Evolutionary conservation across 2,888 invertebrate species (phyloP), one percentile per base, ranked within the genome.

Genomic region (Sphaerophoria rueppellii): DNA sequence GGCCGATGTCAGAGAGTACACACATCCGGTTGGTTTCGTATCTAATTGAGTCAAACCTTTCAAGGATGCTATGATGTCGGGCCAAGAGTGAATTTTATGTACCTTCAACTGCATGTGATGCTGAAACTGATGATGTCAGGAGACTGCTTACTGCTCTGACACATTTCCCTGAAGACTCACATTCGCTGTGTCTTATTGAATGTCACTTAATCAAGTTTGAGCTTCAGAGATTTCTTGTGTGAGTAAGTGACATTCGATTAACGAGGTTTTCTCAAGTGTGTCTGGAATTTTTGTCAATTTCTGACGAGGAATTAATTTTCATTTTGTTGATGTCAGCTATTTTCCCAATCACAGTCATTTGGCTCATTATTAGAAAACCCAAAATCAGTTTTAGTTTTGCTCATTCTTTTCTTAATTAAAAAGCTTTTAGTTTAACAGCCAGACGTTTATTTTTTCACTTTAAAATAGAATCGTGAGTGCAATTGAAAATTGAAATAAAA

Each of bases 21-120:
- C 58, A 67, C 71, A 70, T 9, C 70, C 72, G 61, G 57, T 77
- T 70, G 50, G 70, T 57, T 57, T 58, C 63, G 48, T 46, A 60
- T 58, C 65, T 78, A 82, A 82, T 78, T 82, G 79, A 78, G 46
- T 74, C 37, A 52, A 60, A 70, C 70, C 16, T 43, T 35, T 52
- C 75, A 63, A 9, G 69, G n/a, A 16, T 74, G 40, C 32, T 9
- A 12, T 11, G 4, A 2, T 43, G 60, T 24, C 40, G 54, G 32
- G 24, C 24, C 40, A 40, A 55, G 40, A 73, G 63, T 57, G 57
- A 58, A 73, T 70, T 58, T 34, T 48, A 60, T 65, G 63, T 5
- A 16, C 14, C 46, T 40, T 72, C 71, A 72, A 67, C 6, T 40
- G 11, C 65, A 50, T 55, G 60, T 76, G 82, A 58, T 40, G 40